Evolutionary conservation across 2,113 vertebrate genomes (phyloP).

Genomic region (Myrmecophaga tridactyla): DNA sequence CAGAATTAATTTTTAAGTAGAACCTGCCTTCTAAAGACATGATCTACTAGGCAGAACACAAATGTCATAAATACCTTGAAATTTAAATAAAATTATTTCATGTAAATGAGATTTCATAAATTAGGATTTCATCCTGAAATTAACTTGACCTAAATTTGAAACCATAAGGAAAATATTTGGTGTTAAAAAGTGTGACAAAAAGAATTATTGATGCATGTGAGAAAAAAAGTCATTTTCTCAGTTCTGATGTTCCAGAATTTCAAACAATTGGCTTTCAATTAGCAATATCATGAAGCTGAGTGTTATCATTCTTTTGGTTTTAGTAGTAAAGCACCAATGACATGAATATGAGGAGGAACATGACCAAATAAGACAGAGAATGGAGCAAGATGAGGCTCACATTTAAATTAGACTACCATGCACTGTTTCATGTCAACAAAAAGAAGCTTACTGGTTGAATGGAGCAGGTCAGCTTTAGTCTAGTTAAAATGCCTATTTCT

Average conservation of each 20-base stretch:
- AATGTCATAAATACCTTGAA: neutral
- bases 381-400: neutral
- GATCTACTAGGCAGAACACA: neutral
- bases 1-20: neutral
- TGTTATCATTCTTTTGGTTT: neutral
- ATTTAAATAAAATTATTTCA: neutral
- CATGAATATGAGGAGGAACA: neutral
- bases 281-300: neutral
- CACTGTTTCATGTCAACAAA: neutral
- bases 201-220: neutral
- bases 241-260: neutral
- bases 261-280: neutral
- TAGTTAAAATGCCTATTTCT: neutral
- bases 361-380: too few species aligned
- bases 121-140: neutral
- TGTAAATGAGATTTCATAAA: neutral
- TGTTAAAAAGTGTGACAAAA: neutral
- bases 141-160: neutral
- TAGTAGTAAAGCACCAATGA: neutral
- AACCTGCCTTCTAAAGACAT: neutral
- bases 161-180: neutral
- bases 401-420: neutral
- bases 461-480: neutral
- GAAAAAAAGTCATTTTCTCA: neutral
- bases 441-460: neutral